Evolutionary conservation across 1,140 invertebrate genomes (phyloP).

Genomic region (Melitaea cinxia): DNA sequence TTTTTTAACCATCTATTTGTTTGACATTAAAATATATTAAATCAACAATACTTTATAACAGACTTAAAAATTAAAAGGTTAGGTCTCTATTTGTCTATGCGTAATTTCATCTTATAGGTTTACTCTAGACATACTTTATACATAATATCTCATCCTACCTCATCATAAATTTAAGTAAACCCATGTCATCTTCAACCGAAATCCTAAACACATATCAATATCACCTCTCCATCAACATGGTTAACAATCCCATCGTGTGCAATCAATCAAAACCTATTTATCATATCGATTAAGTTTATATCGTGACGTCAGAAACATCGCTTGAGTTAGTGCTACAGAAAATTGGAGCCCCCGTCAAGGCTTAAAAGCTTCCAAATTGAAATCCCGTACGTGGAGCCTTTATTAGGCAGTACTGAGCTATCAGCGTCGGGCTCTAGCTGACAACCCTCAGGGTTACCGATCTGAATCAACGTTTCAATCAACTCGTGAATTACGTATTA

Average conservation of each 20-base stretch:
- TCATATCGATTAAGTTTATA: slow-evolving; percentile 23
- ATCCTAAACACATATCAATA: neutral
- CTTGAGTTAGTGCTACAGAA: slow-evolving; percentile 35
- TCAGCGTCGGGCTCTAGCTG: slow-evolving; percentile 38
- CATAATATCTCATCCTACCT: neutral
- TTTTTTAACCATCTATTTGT: too few relatives aligned
- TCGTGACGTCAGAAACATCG: slow-evolving; percentile 32
- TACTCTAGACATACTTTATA: too few relatives aligned
- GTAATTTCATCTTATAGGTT: too few relatives aligned
- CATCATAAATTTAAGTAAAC: too few relatives aligned
- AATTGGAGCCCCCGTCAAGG: slow-evolving; percentile 37
- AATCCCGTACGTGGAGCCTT: slow-evolving; percentile 50
- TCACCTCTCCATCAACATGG: neutral
- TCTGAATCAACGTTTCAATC: slow-evolving; percentile 14
- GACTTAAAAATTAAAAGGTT: too few relatives aligned
- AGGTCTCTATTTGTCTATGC: too few relatives aligned
- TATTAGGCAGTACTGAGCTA: slow-evolving; percentile 55
- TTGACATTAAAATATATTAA: too few relatives aligned
- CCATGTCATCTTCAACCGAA: too few relatives aligned
- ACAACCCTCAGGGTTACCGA: slow-evolving; percentile 33
- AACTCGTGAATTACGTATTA: neutral
- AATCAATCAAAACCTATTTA: slow-evolving; percentile 9
- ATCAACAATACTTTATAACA: too few relatives aligned
- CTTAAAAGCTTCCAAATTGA: slow-evolving; percentile 56
- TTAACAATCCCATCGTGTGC: neutral